phyloP scores from a whole-genome alignment of 2,888 invertebrate genomes.

The Allacma fusca region DNA sequence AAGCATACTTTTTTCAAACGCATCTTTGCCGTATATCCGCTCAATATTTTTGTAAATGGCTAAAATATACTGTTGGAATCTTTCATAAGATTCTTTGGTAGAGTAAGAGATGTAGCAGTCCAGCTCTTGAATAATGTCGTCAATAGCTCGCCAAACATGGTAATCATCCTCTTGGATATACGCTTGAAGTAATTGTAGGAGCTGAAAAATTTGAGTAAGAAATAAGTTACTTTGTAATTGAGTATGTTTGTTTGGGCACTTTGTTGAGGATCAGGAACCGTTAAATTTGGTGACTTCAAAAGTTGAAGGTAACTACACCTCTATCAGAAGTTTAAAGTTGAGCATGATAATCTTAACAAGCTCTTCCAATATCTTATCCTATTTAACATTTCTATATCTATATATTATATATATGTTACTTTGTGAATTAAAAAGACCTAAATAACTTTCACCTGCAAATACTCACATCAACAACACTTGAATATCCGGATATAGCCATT shows the following conservation, averaged over 20 bases:
- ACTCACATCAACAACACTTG: constrained; percentile 27
- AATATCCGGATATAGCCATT: constrained; percentile 26
- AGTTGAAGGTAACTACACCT: too few relatives aligned
- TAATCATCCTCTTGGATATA: constrained; percentile 2
- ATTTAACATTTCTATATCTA: too few relatives aligned
- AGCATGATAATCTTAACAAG: too few relatives aligned
- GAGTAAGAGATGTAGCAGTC: not conserved
- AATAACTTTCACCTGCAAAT: not conserved
- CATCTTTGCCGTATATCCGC: not conserved
- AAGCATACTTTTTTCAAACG: constrained; percentile 19
- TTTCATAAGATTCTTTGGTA: not conserved
- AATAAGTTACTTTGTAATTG: too few relatives aligned
- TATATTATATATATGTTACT: too few relatives aligned
- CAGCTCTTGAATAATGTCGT: constrained; percentile 24
- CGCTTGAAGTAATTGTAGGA: not conserved
- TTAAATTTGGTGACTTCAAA: too few relatives aligned
- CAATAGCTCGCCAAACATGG: constrained; percentile 32
- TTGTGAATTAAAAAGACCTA: too few relatives aligned
- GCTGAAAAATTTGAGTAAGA: constrained; percentile 5
- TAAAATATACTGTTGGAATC: constrained; percentile 19
- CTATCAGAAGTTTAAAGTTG: too few relatives aligned
- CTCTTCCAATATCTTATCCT: too few relatives aligned
- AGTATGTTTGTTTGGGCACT: too few relatives aligned
- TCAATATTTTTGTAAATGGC: constrained; percentile 16
- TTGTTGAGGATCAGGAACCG: too few relatives aligned